Evolutionary conservation across 1,140 invertebrate genomes (phyloP).

Genomic region (Geopemphigus sp.): DNA sequence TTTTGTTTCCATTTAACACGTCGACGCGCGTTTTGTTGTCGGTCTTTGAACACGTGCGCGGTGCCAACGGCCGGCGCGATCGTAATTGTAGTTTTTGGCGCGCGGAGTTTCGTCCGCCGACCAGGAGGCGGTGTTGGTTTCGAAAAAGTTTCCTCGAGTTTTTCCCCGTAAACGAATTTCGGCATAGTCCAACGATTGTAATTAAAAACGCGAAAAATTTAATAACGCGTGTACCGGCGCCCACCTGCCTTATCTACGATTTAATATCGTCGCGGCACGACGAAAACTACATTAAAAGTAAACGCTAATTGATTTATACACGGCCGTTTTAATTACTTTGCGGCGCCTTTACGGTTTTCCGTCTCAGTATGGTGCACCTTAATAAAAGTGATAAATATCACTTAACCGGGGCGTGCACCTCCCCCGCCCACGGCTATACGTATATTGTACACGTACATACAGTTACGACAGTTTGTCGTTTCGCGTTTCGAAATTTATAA

Average conservation of each 20-base stretch:
- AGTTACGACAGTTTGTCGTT: not conserved
- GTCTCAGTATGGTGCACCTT: conserved; percentile 44
- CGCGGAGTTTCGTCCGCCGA: too few species aligned
- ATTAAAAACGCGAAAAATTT: conserved; percentile 38
- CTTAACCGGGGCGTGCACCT: not conserved
- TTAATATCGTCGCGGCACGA: conserved; percentile 4
- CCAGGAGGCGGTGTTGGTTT: too few species aligned
- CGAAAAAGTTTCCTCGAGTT: not conserved
- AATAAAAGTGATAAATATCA: conserved; percentile 49
- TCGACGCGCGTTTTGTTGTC: too few species aligned
- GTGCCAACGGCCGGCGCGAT: too few species aligned
- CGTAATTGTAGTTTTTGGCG: too few species aligned
- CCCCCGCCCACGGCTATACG: too few species aligned
- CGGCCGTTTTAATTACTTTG: conserved; percentile 44
- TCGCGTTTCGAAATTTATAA: not conserved
- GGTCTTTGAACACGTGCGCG: too few species aligned
- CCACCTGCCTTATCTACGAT: too few species aligned
- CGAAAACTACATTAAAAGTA: conserved; percentile 39
- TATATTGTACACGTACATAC: too few species aligned
- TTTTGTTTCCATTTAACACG: too few species aligned
- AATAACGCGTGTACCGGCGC: too few species aligned
- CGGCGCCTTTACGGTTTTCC: conserved; percentile 30
- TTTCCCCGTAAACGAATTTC: not conserved
- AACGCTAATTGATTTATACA: conserved; percentile 49
- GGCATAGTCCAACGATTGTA: conserved; percentile 8